Evolutionary conservation across 2,888 invertebrate species (phyloP).

Genomic region (Euproctis similis): DNA sequence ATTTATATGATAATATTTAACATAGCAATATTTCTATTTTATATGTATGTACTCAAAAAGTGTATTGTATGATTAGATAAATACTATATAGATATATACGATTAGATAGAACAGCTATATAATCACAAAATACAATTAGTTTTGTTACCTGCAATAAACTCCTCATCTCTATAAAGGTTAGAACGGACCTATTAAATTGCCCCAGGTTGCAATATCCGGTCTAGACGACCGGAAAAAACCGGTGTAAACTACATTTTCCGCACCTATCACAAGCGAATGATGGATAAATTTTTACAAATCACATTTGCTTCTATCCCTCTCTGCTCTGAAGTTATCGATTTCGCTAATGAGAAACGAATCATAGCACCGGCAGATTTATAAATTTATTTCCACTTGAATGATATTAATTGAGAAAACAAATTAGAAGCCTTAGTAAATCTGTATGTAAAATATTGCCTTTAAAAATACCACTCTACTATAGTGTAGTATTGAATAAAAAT

Average conservation of each 20-base stretch:
- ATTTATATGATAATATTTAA: too few relatives aligned
- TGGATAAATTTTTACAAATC: too few relatives aligned
- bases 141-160: constrained; percentile 2
- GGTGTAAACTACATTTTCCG: constrained; percentile 38
- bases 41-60: too few relatives aligned
- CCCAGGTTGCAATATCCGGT: constrained; percentile 57
- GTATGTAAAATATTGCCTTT: too few relatives aligned
- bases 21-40: too few relatives aligned
- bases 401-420: too few relatives aligned
- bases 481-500: too few relatives aligned
- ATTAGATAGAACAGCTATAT: background rate
- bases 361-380: too few relatives aligned
- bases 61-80: too few relatives aligned
- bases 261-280: constrained; percentile 23
- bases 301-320: constrained; percentile 26
- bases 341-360: constrained; percentile 43
- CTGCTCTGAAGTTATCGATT: constrained; percentile 25
- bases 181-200: constrained; percentile 23
- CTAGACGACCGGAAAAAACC: constrained; percentile 28
- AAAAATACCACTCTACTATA: too few relatives aligned
- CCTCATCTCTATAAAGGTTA: constrained; percentile 20
- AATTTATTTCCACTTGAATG: too few relatives aligned
- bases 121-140: background rate
- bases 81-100: background rate
- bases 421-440: too few relatives aligned